phyloP scores from a whole-genome alignment of 2,113 vertebrate genomes.

The Echinops telfairi region DNA sequence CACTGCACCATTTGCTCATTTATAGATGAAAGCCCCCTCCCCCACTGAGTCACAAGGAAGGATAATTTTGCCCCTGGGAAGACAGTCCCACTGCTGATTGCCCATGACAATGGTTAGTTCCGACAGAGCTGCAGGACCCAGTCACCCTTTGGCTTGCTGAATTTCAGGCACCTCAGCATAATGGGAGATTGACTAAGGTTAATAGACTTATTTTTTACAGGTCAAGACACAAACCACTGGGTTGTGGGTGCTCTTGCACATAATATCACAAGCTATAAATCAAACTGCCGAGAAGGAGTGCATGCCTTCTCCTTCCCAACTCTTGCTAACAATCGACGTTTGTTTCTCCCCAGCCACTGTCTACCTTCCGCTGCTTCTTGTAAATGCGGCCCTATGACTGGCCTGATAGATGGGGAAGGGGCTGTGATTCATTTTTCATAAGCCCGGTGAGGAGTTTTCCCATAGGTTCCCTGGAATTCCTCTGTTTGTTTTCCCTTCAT shows the following conservation, averaged over 20 bases:
- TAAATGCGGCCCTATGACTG: background rate
- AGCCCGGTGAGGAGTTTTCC: background rate
- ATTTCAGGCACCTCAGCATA: conserved; percentile 87
- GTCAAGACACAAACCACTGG: conserved; percentile 87
- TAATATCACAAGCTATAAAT: conserved; percentile 90
- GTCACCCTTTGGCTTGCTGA: conserved; percentile 84
- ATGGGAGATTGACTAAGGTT: conserved; percentile 93
- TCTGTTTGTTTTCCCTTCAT: conserved; percentile 66
- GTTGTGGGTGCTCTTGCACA: conserved; percentile 81
- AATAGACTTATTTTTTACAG: conserved; percentile 92
- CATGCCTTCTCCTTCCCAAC: conserved; percentile 74
- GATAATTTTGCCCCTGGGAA: conserved; percentile 78
- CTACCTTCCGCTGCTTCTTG: background rate
- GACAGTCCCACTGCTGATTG: conserved; percentile 78
- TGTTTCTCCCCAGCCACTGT: conserved; percentile 83
- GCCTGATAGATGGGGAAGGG: background rate
- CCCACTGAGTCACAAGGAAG: background rate
- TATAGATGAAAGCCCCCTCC: conserved; percentile 85
- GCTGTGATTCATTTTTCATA: background rate
- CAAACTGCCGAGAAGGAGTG: conserved; percentile 83
- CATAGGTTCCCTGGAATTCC: conserved; percentile 32
- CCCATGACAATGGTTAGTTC: conserved; percentile 88
- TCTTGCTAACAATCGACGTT: conserved; percentile 74
- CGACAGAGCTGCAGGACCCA: conserved; percentile 74
- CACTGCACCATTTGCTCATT: conserved; percentile 88